Conservation (phyloP, 2,113 vertebrate genomes). For the Vidua chalybeata region DNA sequence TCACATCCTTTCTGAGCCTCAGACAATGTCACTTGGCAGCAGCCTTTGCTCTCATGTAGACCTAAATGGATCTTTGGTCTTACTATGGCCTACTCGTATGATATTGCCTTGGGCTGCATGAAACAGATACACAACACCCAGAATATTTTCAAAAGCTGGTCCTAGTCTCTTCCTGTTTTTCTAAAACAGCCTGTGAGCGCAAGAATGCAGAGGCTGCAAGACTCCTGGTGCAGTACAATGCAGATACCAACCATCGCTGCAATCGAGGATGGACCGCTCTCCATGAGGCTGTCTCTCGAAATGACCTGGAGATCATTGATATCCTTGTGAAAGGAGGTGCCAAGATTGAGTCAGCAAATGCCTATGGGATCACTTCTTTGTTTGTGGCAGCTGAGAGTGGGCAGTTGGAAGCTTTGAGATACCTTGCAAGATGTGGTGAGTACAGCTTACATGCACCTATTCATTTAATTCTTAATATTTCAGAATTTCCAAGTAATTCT, state of each 20-base stretch:
- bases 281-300: slow-evolving; percentile 84
- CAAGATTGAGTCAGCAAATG: slow-evolving; percentile 82
- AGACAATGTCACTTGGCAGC: neutral
- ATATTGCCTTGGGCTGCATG: neutral
- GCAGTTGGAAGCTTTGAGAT: slow-evolving; percentile 79
- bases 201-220: slow-evolving; percentile 78
- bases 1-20: neutral
- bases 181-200: slow-evolving; percentile 85
- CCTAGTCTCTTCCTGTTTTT: neutral
- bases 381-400: slow-evolving; percentile 92
- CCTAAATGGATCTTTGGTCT: neutral
- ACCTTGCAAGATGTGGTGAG: slow-evolving; percentile 83
- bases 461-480: neutral
- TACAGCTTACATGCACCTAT: neutral
- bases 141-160: neutral
- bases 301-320: slow-evolving; percentile 88
- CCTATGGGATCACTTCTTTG: slow-evolving; percentile 86
- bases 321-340: slow-evolving; percentile 86
- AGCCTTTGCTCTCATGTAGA: neutral
- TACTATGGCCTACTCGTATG: neutral
- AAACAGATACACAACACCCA: neutral
- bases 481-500: neutral
- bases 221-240: slow-evolving; percentile 78
- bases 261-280: slow-evolving; percentile 88
- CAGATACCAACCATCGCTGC: slow-evolving; percentile 79